Evolutionary conservation across 2,888 invertebrate genomes (phyloP).

Genomic region (Dryocosmus kuriphilus): DNA sequence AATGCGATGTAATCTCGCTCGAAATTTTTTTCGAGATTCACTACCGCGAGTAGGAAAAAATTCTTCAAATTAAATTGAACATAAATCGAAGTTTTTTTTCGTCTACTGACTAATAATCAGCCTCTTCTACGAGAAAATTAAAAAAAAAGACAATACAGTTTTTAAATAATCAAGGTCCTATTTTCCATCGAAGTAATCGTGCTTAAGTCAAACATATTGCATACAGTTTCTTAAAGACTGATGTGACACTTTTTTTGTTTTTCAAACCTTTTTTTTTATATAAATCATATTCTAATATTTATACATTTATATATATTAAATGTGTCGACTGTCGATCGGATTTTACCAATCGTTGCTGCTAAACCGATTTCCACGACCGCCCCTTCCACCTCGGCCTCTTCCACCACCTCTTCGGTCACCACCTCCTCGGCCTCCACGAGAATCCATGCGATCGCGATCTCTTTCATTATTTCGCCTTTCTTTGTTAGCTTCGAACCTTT

Average conservation of each 20-base stretch:
- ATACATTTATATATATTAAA: background rate
- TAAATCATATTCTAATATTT: conserved; percentile 14
- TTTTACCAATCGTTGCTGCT: conserved; percentile 18
- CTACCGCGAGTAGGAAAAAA: background rate
- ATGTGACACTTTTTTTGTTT: background rate
- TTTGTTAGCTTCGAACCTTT: conserved; percentile 85
- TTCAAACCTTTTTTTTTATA: background rate
- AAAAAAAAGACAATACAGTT: background rate
- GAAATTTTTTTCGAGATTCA: background rate
- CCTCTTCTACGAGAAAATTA: background rate
- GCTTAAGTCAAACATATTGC: conserved; percentile 19
- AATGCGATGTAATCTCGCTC: conserved; percentile 1
- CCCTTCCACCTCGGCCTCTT: conserved; percentile 54
- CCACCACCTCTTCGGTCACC: conserved; percentile 63
- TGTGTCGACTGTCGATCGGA: background rate
- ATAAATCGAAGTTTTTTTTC: background rate
- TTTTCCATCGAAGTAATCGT: background rate
- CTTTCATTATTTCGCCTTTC: conserved; percentile 81
- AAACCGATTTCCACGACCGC: conserved; percentile 52
- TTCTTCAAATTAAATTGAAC: background rate
- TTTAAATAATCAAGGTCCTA: background rate
- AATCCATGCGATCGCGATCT: conserved; percentile 75
- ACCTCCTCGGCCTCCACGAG: conserved; percentile 73
- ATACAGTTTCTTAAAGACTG: conserved; percentile 28
- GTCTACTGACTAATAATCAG: conserved; percentile 4